Evolutionary conservation across 2,113 vertebrate species (phyloP), one percentile per base, ranked within the genome.

Genomic region (Callionymus lyra): DNA sequence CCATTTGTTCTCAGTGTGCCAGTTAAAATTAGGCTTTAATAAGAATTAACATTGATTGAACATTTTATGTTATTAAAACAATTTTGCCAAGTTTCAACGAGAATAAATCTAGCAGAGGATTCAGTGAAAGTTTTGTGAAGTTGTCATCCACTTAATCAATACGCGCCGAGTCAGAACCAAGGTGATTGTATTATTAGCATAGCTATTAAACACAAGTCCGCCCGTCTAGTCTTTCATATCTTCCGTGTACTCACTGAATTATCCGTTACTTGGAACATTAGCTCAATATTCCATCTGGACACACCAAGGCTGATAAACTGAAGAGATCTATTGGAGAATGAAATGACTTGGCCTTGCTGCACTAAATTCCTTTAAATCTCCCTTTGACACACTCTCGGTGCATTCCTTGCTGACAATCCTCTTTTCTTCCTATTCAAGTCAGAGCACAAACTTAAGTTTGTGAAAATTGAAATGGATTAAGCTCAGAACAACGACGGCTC

Each of bases 251-350:
- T 56, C 35, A 43, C 37, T 44, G 48, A 56, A 65, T 72, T 42
- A 57, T 58, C 46, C 51, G 9, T 50, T 55, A 59, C 66, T 49
- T 66, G 62, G 52, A 69, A 50, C 68, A 78, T 72, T 76, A 68
- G 40, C 35, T 53, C 13, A 9, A 53, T 39, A 44, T 69, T 42
- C 59, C 50, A 56, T 69, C 58, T 17, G 45, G 40, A 65, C 58
- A 56, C 66, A 69, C 37, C 18, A 39, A 51, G 50, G 39, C 58
- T 59, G 64, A 58, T 63, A 49, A 72, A 63, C 47, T 51, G 36
- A 33, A 56, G 44, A 49, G 46, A 57, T 40, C 52, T 50, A 63
- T 67, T 65, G 64, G 53, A 66, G 41, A 68, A 50, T 71, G 41
- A 74, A 76, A 67, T 56, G 56, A 58, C 40, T 66, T 39, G 33